phyloP scores from a whole-genome alignment of 2,113 vertebrate species.

The Trachemys scripta region DNA sequence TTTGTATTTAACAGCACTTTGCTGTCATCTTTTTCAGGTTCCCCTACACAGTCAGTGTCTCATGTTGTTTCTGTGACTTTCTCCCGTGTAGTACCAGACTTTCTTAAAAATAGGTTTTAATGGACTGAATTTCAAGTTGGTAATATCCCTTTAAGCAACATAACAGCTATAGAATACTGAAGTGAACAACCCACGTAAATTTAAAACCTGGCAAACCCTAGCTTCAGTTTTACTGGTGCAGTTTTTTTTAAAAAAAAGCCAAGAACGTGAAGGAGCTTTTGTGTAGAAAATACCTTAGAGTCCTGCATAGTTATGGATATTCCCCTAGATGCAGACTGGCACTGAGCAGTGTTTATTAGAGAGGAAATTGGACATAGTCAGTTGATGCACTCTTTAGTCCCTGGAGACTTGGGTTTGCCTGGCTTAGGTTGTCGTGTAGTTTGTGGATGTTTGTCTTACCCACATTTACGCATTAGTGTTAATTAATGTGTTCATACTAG shows the following conservation, averaged over 20 bases:
- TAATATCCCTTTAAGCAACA: neutral
- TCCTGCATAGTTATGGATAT: neutral
- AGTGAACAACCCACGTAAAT: neutral
- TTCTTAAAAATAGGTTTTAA: neutral
- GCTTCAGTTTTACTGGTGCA: neutral
- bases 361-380: neutral
- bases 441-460: neutral
- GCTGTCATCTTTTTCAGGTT: neutral
- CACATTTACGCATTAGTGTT: neutral
- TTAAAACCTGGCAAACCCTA: neutral
- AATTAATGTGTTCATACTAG: neutral
- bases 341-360: neutral
- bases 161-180: neutral
- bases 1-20: neutral
- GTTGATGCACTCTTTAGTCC: neutral
- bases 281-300: neutral
- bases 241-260: neutral
- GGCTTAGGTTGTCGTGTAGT: neutral
- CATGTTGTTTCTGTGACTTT: neutral
- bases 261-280: neutral
- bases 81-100: fast-evolving
- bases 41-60: neutral
- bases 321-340: neutral
- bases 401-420: neutral
- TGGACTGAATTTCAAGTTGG: neutral